Conservation (phyloP, 2,797 vertebrate species). For the Coregonus sp. region DNA sequence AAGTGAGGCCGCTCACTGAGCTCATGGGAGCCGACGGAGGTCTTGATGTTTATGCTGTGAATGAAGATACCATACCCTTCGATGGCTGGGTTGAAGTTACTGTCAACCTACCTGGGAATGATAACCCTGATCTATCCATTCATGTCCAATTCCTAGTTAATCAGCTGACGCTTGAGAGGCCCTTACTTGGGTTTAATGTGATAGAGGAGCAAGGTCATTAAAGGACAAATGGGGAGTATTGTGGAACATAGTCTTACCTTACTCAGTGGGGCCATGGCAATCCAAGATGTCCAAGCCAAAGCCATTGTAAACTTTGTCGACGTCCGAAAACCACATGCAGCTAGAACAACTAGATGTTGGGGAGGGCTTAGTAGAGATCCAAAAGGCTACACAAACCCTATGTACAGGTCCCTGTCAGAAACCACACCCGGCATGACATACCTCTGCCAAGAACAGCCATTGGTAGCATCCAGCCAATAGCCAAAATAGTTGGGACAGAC, state of each 20-base stretch:
- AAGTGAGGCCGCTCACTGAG: conserved; percentile 16
- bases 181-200: conserved; percentile 24
- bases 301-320: neutral
- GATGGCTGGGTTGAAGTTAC: conserved; percentile 22
- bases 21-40: conserved; percentile 5
- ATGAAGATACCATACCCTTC: conserved; percentile 12
- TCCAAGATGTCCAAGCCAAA: neutral
- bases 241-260: neutral
- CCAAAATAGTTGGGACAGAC: too few species aligned
- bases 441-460: conserved; percentile 15
- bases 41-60: conserved; percentile 13
- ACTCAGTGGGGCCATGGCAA: neutral
- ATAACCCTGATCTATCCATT: conserved; percentile 22
- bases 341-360: too few species aligned
- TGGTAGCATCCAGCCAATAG: too few species aligned
- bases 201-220: conserved; percentile 26
- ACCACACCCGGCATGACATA: conserved; percentile 19
- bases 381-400: neutral
- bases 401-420: conserved; percentile 11
- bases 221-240: neutral
- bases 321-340: too few species aligned
- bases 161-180: neutral
- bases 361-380: conserved; percentile 26
- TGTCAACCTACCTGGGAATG: conserved; percentile 25
- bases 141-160: conserved; percentile 27